Base-by-base conservation (phyloP, 2,113 vertebrate species). In the Bufo bufo region DNA sequence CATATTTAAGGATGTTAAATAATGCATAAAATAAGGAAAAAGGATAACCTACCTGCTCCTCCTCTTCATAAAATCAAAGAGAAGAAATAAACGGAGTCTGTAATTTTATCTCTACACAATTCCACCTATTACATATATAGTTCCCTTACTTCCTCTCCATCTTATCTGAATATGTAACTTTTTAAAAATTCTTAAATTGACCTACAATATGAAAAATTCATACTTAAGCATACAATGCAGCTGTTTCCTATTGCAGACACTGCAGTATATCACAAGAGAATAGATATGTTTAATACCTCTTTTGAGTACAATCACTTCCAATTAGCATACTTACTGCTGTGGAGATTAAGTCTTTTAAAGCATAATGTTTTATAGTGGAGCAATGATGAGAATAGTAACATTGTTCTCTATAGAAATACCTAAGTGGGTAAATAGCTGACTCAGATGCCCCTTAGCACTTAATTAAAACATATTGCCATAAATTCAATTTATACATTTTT, bases 381-480 rank as follows among this genome's bases (percentile, higher is more conserved):
- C 63, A n/a, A 72, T 87, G 77, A 81, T 87, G 50, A 69, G 63
- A 81, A 87, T 84, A 71, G 77, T 87, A 59, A 69, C 63, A 58
- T 69, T 69, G 50, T 71, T 87, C 77, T 87, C 71, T 77, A 81
- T 43, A 87, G 85, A 81, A 56, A 81, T 81, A 81, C 63, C 43
- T 81, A 87, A 81, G 85, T 81, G 77, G 77, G 77, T 87, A 87
- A 80, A 87, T 87, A 81, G 85, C 77, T 87, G 85, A 87, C 63
- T 81, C 85, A 81, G 85, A 58, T 80, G 85, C 85, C 85, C 85
- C 85, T 87, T 87, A 81, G 81, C 85, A 87, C 85, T 87, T 87
- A 71, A 87, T 87, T 81, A 87, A 87, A 87, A 81, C 77, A 81
- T 86, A 86, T 86, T 86, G 49, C 75, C 85, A 79, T 87, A 81